These are phyloP conservation scores for Psilanteris sp. DNA, from an alignment of 1,140 invertebrate genomes.

Conservation along the genomic window DNA sequence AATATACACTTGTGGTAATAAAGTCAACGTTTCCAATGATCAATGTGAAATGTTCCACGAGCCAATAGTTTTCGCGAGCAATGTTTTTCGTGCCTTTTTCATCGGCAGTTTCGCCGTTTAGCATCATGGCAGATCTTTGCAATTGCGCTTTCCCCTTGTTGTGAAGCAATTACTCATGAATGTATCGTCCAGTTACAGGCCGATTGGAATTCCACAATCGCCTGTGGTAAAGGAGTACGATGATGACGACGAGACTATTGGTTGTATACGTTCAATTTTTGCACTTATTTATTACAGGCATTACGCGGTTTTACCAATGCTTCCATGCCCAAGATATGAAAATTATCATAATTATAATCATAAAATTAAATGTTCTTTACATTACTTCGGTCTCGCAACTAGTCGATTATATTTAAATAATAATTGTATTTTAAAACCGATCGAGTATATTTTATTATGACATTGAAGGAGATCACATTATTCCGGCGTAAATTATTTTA, in stretches of 20 bases:
- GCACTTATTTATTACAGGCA: constrained; percentile 60
- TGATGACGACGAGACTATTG: constrained; percentile 55
- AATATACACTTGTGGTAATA: constrained; percentile 59
- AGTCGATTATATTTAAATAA: constrained; percentile 51
- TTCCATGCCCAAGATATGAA: constrained; percentile 50
- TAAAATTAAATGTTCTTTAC: constrained; percentile 66
- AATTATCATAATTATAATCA: constrained; percentile 65
- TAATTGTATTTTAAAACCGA: constrained; percentile 40
- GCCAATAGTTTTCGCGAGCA: constrained; percentile 57
- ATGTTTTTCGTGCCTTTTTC: constrained; percentile 60
- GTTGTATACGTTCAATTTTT: constrained; percentile 49
- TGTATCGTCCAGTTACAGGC: constrained; percentile 62
- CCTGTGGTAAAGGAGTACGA: constrained; percentile 48
- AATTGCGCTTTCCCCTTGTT: constrained; percentile 63
- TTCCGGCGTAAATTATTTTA: constrained; percentile 22
- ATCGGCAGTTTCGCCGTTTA: constrained; percentile 60
- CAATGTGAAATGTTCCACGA: constrained; percentile 58
- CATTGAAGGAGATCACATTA: constrained; percentile 35
- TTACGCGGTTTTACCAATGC: constrained; percentile 60
- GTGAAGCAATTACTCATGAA: constrained; percentile 60
- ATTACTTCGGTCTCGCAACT: constrained; percentile 39
- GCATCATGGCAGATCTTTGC: constrained; percentile 61
- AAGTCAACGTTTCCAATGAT: constrained; percentile 60
- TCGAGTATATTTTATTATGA: constrained; percentile 45
- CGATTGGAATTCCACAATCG: constrained; percentile 63